phyloP scores from a whole-genome alignment of 2,113 vertebrate species.

The Pelecanoides urinatrix region DNA sequence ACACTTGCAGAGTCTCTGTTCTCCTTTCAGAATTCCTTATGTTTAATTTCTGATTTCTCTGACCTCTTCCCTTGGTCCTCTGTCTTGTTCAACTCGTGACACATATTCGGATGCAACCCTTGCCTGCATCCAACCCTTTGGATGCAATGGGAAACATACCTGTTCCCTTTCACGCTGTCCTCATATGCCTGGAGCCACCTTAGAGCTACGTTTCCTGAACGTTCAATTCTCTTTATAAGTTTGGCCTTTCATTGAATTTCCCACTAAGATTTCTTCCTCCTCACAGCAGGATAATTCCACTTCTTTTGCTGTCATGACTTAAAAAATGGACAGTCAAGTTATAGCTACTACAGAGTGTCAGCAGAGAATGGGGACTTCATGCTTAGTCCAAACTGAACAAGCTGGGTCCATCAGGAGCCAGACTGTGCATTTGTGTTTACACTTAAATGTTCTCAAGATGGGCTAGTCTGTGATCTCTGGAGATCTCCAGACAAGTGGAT shows the following conservation, averaged over 20 bases:
- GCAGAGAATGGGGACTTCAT: background rate
- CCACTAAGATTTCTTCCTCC: background rate
- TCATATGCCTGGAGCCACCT: background rate
- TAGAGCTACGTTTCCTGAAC: background rate
- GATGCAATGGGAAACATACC: fast-evolving
- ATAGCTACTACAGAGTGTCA: background rate
- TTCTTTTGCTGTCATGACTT: background rate
- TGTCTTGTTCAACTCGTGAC: background rate
- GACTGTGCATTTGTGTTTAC: background rate
- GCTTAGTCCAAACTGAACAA: background rate
- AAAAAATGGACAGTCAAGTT: background rate
- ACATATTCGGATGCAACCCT: background rate
- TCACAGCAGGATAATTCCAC: background rate
- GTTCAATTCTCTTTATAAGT: background rate
- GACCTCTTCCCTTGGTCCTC: background rate
- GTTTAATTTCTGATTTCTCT: background rate
- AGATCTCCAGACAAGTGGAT: background rate
- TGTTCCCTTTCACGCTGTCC: background rate
- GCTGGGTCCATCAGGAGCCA: background rate
- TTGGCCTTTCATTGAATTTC: background rate
- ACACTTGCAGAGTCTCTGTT: background rate
- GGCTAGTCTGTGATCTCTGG: background rate
- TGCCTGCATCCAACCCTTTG: background rate
- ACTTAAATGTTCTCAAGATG: background rate
- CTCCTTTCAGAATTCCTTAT: background rate